phyloP scores from a whole-genome alignment of 1,140 invertebrate species.

The Microplitis mediator region DNA sequence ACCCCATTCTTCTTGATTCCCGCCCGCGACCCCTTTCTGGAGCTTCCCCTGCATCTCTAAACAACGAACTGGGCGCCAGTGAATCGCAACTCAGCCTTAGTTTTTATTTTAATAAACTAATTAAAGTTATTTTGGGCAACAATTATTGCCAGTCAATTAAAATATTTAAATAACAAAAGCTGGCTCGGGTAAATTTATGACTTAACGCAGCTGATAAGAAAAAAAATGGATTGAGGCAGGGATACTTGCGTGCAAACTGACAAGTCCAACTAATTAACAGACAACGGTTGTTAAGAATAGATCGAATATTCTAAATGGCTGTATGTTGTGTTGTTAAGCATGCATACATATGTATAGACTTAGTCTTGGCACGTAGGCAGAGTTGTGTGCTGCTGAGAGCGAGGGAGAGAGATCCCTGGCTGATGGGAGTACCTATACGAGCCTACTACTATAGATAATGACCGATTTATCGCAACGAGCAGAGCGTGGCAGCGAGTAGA shows the following conservation, averaged over 20 bases:
- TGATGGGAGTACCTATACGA: slow-evolving; percentile 8
- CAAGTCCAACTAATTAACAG: slow-evolving; percentile 22
- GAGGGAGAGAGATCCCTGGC: background rate
- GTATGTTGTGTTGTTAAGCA: slow-evolving; percentile 15
- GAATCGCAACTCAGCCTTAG: too few species aligned
- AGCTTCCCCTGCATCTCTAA: slow-evolving; percentile 32
- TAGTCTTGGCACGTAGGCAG: slow-evolving; percentile 7
- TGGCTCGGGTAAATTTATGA: too few species aligned
- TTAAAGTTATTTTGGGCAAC: too few species aligned
- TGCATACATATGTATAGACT: slow-evolving; percentile 21
- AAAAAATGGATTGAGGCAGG: background rate
- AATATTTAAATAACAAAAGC: too few species aligned
- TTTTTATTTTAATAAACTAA: too few species aligned
- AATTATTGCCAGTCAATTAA: too few species aligned
- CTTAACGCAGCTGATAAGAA: too few species aligned
- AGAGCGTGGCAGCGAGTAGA: slow-evolving; percentile 48
- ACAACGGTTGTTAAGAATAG: slow-evolving; percentile 21
- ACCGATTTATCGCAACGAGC: slow-evolving; percentile 57
- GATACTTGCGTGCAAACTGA: slow-evolving; percentile 15
- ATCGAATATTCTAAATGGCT: slow-evolving; percentile 30
- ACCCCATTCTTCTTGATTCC: slow-evolving; percentile 29
- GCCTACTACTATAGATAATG: slow-evolving; percentile 41
- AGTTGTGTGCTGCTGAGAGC: too few species aligned
- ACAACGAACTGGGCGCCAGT: slow-evolving; percentile 41
- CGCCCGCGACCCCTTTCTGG: slow-evolving; percentile 32